A percentile compares a stretch with the other conserved stretches of the same genome.
phyloP scores from a whole-genome alignment of 1,140 invertebrate species.

The Acyrthosiphon pisum region DNA sequence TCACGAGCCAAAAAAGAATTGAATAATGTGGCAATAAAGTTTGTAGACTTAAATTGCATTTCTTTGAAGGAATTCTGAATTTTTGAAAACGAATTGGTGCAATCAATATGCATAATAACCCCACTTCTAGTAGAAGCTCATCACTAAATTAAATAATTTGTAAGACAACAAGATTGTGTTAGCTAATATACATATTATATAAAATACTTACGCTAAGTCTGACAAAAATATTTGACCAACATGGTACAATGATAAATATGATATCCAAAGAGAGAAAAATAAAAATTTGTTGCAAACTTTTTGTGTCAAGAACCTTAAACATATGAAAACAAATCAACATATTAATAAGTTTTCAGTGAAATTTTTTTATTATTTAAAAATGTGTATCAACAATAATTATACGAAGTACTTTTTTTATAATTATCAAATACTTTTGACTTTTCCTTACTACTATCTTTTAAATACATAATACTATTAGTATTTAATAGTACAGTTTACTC shows the following conservation, averaged over 20 bases:
- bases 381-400: neutral
- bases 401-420: neutral
- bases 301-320: conserved; percentile 71
- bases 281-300: conserved; percentile 70
- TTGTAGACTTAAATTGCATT: conserved; percentile 57
- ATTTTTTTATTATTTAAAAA: neutral
- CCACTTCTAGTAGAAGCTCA: conserved; percentile 77
- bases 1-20: conserved; percentile 76
- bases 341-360: neutral
- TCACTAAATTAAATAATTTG: conserved; percentile 69
- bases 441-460: neutral
- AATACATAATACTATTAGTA: neutral
- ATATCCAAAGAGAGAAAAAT: conserved; percentile 74
- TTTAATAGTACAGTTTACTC: no score
- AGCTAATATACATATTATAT: neutral
- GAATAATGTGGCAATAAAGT: conserved; percentile 65
- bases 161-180: neutral
- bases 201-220: conserved; percentile 74
- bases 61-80: conserved; percentile 62
- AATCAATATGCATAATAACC: conserved; percentile 75
- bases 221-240: conserved; percentile 80
- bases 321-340: conserved; percentile 30
- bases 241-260: conserved; percentile 80
- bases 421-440: neutral
- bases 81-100: conserved; percentile 70